Percentiles rank a stretch among this genome's conserved stretches.
phyloP scores from a whole-genome alignment of 2,797 vertebrate genomes.

The Epinephelus awoara region DNA sequence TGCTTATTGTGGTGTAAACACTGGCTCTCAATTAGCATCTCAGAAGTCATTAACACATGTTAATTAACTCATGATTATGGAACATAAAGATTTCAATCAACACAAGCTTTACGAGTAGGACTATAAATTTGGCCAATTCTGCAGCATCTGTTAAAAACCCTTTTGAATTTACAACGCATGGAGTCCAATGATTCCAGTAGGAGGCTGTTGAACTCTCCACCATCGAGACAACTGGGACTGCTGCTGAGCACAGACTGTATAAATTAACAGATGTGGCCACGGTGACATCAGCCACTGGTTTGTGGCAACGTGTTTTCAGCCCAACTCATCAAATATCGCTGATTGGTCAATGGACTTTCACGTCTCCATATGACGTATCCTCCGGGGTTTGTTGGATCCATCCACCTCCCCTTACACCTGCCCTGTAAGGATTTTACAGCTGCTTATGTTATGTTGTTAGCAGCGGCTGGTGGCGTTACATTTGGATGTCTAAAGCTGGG shows the following conservation, averaged over 20 bases:
- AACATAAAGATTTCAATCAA: slow-evolving; percentile 67
- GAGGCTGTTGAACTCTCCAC: slow-evolving; percentile 56
- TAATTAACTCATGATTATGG: slow-evolving; percentile 77
- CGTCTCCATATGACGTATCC: too few relatives aligned
- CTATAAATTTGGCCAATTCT: slow-evolving; percentile 40
- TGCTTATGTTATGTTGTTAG: too few relatives aligned
- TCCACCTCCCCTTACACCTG: too few relatives aligned
- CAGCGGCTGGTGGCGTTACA: too few relatives aligned
- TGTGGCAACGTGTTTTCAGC: too few relatives aligned
- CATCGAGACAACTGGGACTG: background rate
- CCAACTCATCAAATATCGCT: too few relatives aligned
- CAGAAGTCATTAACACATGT: slow-evolving; percentile 73
- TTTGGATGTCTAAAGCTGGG: too few relatives aligned
- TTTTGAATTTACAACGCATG: slow-evolving; percentile 28
- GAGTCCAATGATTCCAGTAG: slow-evolving; percentile 54
- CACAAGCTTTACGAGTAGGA: slow-evolving; percentile 49
- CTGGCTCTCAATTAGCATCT: slow-evolving; percentile 63
- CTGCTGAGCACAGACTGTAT: background rate
- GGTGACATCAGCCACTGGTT: too few relatives aligned
- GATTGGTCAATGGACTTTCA: too few relatives aligned
- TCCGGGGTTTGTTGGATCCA: too few relatives aligned
- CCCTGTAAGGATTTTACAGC: too few relatives aligned
- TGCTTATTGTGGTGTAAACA: slow-evolving; percentile 68
- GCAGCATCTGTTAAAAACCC: slow-evolving; percentile 41
- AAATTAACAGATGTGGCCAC: too few relatives aligned